Evolutionary conservation across 2,113 vertebrate genomes (phyloP), one percentile per base, ranked within the genome.

Genomic region (Lagopus muta): DNA sequence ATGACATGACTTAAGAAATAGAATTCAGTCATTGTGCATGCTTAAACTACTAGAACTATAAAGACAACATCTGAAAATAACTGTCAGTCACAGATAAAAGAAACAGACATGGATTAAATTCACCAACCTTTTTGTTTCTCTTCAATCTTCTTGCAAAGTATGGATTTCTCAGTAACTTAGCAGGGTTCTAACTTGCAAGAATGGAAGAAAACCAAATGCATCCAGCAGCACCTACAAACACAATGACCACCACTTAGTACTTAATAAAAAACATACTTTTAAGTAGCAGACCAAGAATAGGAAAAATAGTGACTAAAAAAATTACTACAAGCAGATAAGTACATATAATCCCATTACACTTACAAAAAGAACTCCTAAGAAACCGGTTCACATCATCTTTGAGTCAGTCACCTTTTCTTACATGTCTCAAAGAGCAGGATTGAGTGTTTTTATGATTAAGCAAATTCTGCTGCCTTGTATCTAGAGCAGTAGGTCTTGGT

Each of bases 81-180:
- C 4, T 65, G 32, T 14, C 22, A 75, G 76, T 55, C 1, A 1
- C 0, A 10, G 5, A 1, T 11, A 15, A 34, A 87, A 84, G 38
- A 64, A 48, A 0, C 2, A 43, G 22, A 22, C 21, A 54, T 3
- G 3, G 8, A 52, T 36, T 42, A 13, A 70, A 86, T 16, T 25
- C 17, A 65, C 40, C n/a, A 79, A 76, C 22, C 11, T 71, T 18
- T 27, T 15, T 24, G 8, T 19, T 4, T 24, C 19, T 47, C 27
- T 34, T 16, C 20, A 17, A 0, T 10, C 22, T 64, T 43, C 10
- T 60, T 27, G 36, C 24, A 27, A 52, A 50, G 22, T 1, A 1
- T 16, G 7, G n/a, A 3, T 32, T 64, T 34, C 27, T 55, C 38
- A 52, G 38, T 40, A 61, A 4, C 12, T 38, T 38, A 21, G 12